A percentile compares a stretch with the other conserved stretches of the same genome.
phyloP scores from a whole-genome alignment of 2,888 invertebrate genomes.

The Antheraea yamamai region DNA sequence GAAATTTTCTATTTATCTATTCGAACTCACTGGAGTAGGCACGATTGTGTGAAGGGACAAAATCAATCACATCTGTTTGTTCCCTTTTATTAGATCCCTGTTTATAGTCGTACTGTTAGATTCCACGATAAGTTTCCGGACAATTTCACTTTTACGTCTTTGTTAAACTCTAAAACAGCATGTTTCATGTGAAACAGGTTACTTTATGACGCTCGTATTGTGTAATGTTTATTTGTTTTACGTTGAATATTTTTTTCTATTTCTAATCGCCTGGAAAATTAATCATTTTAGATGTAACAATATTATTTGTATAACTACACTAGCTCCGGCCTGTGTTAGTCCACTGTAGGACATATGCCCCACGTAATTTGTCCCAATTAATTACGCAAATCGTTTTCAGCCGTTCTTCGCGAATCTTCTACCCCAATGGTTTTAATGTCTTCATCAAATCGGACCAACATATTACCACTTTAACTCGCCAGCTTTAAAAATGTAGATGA shows the following conservation, averaged over 20 bases:
- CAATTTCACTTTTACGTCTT: constrained; percentile 1
- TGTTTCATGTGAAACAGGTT: background rate
- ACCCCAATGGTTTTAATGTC: too few relatives aligned
- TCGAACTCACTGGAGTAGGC: background rate
- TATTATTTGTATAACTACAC: background rate
- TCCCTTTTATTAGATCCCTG: constrained; percentile 33
- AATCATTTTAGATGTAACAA: background rate
- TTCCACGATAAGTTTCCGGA: constrained; percentile 10
- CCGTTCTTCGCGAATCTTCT: too few relatives aligned
- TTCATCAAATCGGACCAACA: too few relatives aligned
- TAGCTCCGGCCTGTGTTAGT: too few relatives aligned
- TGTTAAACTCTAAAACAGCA: constrained; percentile 5
- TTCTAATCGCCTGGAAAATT: background rate
- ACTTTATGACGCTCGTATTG: background rate
- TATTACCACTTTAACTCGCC: too few relatives aligned
- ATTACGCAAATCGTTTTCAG: too few relatives aligned
- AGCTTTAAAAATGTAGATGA: too few relatives aligned
- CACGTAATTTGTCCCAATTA: too few relatives aligned
- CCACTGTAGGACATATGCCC: too few relatives aligned
- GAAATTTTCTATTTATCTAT: background rate
- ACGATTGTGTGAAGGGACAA: constrained; percentile 25
- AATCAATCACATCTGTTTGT: constrained; percentile 33
- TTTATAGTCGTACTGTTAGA: constrained; percentile 19
- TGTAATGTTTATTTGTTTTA: background rate
- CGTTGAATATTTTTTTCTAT: background rate